Evolutionary conservation across 2,113 vertebrate species (phyloP).

Genomic region (Gambusia affinis): DNA sequence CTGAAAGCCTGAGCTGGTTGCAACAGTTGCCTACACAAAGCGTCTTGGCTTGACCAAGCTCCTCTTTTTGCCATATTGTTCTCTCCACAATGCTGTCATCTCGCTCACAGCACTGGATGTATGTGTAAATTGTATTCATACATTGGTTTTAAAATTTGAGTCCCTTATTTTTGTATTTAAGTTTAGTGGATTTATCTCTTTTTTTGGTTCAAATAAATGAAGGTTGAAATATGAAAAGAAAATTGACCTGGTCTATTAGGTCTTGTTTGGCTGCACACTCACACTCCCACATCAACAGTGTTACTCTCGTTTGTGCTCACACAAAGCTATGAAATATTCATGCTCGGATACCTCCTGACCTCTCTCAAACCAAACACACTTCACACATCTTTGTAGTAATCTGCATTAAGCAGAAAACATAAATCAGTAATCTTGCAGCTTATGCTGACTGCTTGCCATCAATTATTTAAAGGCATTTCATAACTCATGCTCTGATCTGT

Average conservation of each 20-base stretch:
- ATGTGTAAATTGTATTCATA: slow-evolving; percentile 74
- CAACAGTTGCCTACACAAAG: slow-evolving; percentile 65
- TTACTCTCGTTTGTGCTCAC: slow-evolving; percentile 16
- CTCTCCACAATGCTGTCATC: slow-evolving; percentile 70
- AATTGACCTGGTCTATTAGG: slow-evolving; percentile 57
- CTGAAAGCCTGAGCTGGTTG: slow-evolving; percentile 49
- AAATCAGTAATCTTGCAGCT: slow-evolving; percentile 43
- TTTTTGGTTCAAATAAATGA: slow-evolving; percentile 80
- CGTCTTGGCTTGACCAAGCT: slow-evolving; percentile 65
- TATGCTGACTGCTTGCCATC: not conserved
- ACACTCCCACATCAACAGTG: slow-evolving; percentile 14
- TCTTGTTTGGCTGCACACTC: slow-evolving; percentile 60
- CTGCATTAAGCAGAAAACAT: slow-evolving; percentile 58
- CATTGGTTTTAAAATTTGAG: slow-evolving; percentile 71
- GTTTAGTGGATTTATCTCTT: slow-evolving; percentile 76
- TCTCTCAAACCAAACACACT: slow-evolving; percentile 44
- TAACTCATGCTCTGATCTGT: not conserved
- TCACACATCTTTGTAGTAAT: not conserved
- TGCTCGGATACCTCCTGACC: slow-evolving; percentile 60
- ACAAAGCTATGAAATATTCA: slow-evolving; percentile 64
- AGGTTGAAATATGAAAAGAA: slow-evolving; percentile 80
- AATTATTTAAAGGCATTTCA: not conserved
- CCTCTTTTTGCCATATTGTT: slow-evolving; percentile 70
- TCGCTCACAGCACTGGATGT: slow-evolving; percentile 73
- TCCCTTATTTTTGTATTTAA: slow-evolving; percentile 86